Base-by-base conservation (phyloP, 2,888 invertebrate species). In the Pheosia tremula region DNA sequence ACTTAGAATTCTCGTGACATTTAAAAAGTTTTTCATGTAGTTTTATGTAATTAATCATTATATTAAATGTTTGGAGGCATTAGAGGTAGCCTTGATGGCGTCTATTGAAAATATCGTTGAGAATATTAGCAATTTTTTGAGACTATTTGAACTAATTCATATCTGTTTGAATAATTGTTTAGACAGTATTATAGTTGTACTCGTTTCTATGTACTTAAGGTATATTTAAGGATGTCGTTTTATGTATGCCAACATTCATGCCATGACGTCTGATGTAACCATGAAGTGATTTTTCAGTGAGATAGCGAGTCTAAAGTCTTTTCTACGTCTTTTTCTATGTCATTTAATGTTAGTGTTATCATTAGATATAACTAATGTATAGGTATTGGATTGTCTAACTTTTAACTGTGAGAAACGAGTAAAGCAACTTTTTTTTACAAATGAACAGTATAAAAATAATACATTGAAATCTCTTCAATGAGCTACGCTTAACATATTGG, bases 301-400 rank as follows among this genome's bases (percentile, higher is more conserved):
- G 93, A 93, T 76, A 80, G 83, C 75, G 83, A 83, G 83, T 88
- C 75, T 62, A 88, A 88, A 85, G 88, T 82, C 88, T 92, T 93
- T 92, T 93, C 93, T 93, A 93, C 87, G 82, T 84, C 90, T 84
- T 92, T 93, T 93, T 92, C 92, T 91, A 91, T 88, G 89, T 86
- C 84, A 82, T 91, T 91, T 90, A 91, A 89, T 86, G 92, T 93
- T 91, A 92, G 86, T 85, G 89, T 92, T 92, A 84, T 78, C 47
- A 47, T 47, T n/a, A 41, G 24, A 24, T 24, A 24, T 24, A 43
- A 9, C 9, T 9, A 43, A 43, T 43, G 10, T 8, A 10, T 43
- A 43, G 43, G 8, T 43, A 43, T 43, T 9, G 10, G 43, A 43
- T 43, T 43, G 43, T 43, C 0, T 9, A 9, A 1, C 8, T 43